Evolutionary conservation across 1,140 invertebrate genomes (phyloP), one percentile per base, ranked within the genome.

Genomic region (Chrysoperla carnea): DNA sequence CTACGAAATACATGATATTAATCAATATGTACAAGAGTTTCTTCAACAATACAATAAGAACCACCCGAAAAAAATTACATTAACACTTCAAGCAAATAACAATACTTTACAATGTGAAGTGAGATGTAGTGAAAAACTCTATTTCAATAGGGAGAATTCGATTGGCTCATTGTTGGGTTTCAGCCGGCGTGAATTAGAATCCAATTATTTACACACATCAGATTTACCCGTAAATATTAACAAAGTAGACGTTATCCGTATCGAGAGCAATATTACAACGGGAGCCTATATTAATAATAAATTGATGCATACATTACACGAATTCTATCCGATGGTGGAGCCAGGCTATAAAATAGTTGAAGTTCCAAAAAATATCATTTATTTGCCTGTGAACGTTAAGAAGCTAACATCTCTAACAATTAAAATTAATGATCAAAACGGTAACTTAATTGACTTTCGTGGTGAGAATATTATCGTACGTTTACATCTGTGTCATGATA

Each of bases 331-430:
- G 11, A 40, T 33, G 8, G 48, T 55, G 27, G 42, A 45, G 15
- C 46, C 51, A 11, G 50, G 49, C 12, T 57, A 50, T 50, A 53
- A 54, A 47, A 50, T 54, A 39, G 43, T 50, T 1, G 50, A 53
- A 49, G 37, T 40, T 17, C 48, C 50, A 15, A n/a, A n/a, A 23
- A 43, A 50, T 31, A 46, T 58, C 28, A 60, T 59, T 46, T 60
- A 59, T 51, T 43, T 57, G 41, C 55, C 47, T 41, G 44, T 60
- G 11, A 54, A 48, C 35, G 44, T 43, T 1, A 45, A 40, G 4
- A 36, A 23, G 40, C 52, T 55, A 43, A 43, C 43, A 37, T 12
- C 49, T 39, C 37, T 56, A 14, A 39, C 43, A 8, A 14, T 54
- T 29, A 42, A 41, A 37, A 38, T 58, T 23, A 42, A 46, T 27